Evolutionary conservation across 1,140 invertebrate genomes (phyloP).

Genomic region (Apis dorsata): DNA sequence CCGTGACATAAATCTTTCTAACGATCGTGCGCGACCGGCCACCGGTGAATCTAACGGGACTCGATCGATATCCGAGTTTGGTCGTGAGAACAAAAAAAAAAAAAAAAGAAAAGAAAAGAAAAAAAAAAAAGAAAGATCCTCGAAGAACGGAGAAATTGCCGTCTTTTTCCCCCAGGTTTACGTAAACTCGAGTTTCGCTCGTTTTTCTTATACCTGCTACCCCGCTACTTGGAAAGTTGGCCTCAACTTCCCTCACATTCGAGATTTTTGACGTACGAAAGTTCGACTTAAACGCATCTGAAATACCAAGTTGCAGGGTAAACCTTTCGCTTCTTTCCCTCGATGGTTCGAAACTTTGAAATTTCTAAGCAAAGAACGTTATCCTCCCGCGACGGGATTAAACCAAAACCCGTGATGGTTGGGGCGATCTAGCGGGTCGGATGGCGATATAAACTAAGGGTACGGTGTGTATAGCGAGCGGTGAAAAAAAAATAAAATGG

Average conservation of each 20-base stretch:
- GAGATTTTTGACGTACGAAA: conserved; percentile 11
- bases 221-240: neutral
- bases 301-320: neutral
- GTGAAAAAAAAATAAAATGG: neutral
- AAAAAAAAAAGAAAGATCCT: neutral
- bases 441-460: too few relatives aligned
- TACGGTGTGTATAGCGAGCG: neutral
- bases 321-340: neutral
- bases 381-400: neutral
- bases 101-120: neutral
- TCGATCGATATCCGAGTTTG: conserved; percentile 21
- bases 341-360: neutral
- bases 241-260: neutral
- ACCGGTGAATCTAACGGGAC: conserved; percentile 17
- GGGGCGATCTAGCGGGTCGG: neutral
- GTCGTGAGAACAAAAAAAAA: too few relatives aligned
- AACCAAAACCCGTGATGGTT: too few relatives aligned
- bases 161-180: neutral
- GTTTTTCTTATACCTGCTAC: neutral
- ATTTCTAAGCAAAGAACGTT: neutral
- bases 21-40: conserved; percentile 31
- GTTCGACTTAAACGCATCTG: neutral
- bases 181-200: neutral
- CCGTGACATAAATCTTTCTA: conserved; percentile 57
- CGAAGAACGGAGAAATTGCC: neutral